phyloP scores from a whole-genome alignment of 1,140 invertebrate species.

The Diabrotica virgifera region DNA sequence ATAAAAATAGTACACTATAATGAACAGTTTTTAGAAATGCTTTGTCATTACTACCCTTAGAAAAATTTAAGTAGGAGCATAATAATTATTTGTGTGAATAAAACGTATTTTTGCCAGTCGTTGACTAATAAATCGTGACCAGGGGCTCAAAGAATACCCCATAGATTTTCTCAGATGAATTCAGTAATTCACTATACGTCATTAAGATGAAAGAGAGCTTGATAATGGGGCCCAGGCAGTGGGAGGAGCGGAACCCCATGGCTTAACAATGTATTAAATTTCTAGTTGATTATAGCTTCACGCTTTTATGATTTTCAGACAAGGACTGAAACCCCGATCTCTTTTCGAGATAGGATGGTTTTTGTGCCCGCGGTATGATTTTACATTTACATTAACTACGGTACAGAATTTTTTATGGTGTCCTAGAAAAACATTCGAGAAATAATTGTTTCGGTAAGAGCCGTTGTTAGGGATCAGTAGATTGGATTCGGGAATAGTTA shows the following conservation, averaged over 20 bases:
- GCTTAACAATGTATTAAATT: slow-evolving; percentile 25
- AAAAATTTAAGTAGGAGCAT: not conserved
- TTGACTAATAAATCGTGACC: slow-evolving; percentile 2
- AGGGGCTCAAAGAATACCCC: slow-evolving; percentile 1
- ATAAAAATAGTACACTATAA: too few species aligned
- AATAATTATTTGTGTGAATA: not conserved
- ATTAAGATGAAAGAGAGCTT: slow-evolving; percentile 17
- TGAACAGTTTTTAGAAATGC: too few species aligned
- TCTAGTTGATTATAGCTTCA: slow-evolving; percentile 25
- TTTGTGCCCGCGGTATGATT: slow-evolving; percentile 3
- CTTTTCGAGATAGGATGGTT: slow-evolving; percentile 8
- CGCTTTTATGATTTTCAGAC: slow-evolving; percentile 22
- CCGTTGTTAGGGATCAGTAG: not conserved
- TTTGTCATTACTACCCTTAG: too few species aligned
- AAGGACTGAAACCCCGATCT: slow-evolving; percentile 9
- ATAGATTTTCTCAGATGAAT: slow-evolving; percentile 15
- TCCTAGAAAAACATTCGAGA: not conserved
- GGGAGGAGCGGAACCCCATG: slow-evolving; percentile 15
- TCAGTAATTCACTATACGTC: slow-evolving; percentile 15
- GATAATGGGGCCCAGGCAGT: slow-evolving; percentile 4
- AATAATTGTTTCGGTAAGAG: slow-evolving; percentile 1
- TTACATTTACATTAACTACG: slow-evolving; percentile 2
- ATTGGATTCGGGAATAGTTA: too few species aligned
- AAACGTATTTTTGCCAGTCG: slow-evolving; percentile 5
- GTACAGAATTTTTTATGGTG: slow-evolving; percentile 2